These are phyloP conservation scores for Podotricha telesiphe DNA, from an alignment of 2,888 invertebrate species.

Conservation along the genomic window DNA sequence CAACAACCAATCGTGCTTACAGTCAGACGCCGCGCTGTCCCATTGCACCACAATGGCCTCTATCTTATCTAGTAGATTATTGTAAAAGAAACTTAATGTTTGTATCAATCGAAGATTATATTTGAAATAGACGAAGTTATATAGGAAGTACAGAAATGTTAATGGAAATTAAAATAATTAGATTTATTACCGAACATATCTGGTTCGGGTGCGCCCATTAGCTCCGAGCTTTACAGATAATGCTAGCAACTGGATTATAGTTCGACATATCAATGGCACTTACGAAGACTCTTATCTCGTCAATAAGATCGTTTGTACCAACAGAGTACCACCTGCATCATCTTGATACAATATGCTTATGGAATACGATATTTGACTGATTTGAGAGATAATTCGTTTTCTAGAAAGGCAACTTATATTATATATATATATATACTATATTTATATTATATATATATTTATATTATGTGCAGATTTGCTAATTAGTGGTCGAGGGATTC, in stretches of 20 bases:
- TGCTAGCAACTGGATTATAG: slow-evolving; percentile 67
- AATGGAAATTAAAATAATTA: slow-evolving; percentile 67
- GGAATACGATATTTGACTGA: not conserved
- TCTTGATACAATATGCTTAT: slow-evolving; percentile 17
- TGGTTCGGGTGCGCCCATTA: slow-evolving; percentile 60
- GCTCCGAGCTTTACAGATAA: slow-evolving; percentile 64
- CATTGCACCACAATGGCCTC: too few species aligned
- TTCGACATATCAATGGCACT: slow-evolving; percentile 70
- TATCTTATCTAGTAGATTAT: too few species aligned
- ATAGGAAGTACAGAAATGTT: not conserved
- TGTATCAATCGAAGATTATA: not conserved
- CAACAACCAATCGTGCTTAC: too few species aligned
- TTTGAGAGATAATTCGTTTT: not conserved
- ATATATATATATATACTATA: too few species aligned
- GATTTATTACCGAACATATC: too few species aligned
- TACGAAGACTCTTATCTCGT: slow-evolving; percentile 70
- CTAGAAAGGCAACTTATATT: too few species aligned
- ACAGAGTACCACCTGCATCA: slow-evolving; percentile 59
- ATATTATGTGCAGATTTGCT: too few species aligned
- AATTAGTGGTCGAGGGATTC: not conserved
- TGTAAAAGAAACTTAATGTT: too few species aligned
- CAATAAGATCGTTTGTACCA: slow-evolving; percentile 69
- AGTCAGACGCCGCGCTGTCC: too few species aligned
- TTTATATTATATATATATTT: too few species aligned
- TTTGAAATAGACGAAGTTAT: not conserved